A percentile compares a stretch with the other conserved stretches of the same genome.
These are phyloP conservation scores for Craniophora ligustri DNA, from an alignment of 2,888 invertebrate genomes.

Conservation along the genomic window DNA sequence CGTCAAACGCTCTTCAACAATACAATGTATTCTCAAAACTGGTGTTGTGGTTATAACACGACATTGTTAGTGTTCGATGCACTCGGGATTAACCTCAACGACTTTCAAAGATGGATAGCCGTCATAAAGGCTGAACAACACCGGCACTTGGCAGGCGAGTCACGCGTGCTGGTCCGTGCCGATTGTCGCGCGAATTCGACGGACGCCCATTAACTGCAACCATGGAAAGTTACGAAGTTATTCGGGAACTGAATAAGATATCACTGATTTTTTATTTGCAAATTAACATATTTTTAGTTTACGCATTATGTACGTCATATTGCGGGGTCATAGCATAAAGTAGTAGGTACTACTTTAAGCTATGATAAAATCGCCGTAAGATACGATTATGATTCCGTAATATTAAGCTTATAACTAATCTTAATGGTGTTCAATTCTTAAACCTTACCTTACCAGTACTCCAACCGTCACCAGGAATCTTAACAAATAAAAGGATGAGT, in stretches of 20 bases:
- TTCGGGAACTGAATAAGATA: conserved; percentile 67
- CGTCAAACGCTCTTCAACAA: conserved; percentile 15
- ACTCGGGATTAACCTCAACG: conserved; percentile 64
- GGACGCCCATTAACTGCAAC: conserved; percentile 66
- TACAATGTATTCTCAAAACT: conserved; percentile 36
- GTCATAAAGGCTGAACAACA: conserved; percentile 60
- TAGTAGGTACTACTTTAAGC: too few species aligned
- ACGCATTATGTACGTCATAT: not conserved
- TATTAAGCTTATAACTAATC: too few species aligned
- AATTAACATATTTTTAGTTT: conserved; percentile 28
- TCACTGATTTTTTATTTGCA: conserved; percentile 44
- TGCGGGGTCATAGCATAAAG: too few species aligned
- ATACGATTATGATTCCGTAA: too few species aligned
- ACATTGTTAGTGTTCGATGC: conserved; percentile 62
- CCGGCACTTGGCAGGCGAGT: conserved; percentile 60
- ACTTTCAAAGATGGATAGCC: conserved; percentile 66
- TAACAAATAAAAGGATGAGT: conserved; percentile 58
- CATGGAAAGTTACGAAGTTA: conserved; percentile 69
- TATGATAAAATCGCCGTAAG: too few species aligned
- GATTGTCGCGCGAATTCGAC: conserved; percentile 73
- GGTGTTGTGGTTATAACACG: conserved; percentile 38
- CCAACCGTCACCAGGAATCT: conserved; percentile 48
- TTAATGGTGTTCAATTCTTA: conserved; percentile 5
- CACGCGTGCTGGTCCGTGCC: conserved; percentile 69
- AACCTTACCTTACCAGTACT: conserved; percentile 12